Evolutionary conservation across 2,888 invertebrate species (phyloP).

Genomic region (Diabrotica balteata): DNA sequence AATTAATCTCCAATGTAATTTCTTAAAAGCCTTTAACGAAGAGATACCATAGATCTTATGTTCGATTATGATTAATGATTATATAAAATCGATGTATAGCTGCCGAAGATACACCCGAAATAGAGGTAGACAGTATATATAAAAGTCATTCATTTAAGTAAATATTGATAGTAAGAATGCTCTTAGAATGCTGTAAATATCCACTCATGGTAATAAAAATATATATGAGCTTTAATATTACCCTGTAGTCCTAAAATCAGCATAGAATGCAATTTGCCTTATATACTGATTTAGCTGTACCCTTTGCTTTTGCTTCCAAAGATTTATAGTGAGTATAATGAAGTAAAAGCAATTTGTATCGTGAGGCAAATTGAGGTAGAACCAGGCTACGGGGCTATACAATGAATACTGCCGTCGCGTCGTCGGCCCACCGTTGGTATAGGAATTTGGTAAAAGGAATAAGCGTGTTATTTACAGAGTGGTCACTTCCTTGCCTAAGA

Average conservation of each 20-base stretch:
- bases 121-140: too few species aligned
- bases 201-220: too few species aligned
- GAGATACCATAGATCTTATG: too few species aligned
- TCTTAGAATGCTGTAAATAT: too few species aligned
- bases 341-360: slow-evolving; percentile 35
- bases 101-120: too few species aligned
- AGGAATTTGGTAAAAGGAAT: slow-evolving; percentile 18
- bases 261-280: slow-evolving; percentile 12
- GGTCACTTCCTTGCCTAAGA: neutral
- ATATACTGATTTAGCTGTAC: slow-evolving; percentile 12
- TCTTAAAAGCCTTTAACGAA: too few species aligned
- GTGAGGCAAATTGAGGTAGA: slow-evolving; percentile 32
- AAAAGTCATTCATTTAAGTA: too few species aligned
- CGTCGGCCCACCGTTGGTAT: slow-evolving; percentile 10
- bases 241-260: slow-evolving; percentile 3
- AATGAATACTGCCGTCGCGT: slow-evolving; percentile 5
- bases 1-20: too few species aligned
- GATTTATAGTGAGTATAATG: slow-evolving; percentile 35
- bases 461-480: slow-evolving; percentile 10
- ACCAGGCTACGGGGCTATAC: slow-evolving; percentile 10
- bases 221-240: too few species aligned
- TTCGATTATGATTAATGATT: too few species aligned
- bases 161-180: too few species aligned
- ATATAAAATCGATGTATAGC: too few species aligned
- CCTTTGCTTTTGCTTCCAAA: slow-evolving; percentile 21